Base-by-base conservation (phyloP, 2,797 vertebrate species). In the Phaenicophaeus curvirostris region DNA sequence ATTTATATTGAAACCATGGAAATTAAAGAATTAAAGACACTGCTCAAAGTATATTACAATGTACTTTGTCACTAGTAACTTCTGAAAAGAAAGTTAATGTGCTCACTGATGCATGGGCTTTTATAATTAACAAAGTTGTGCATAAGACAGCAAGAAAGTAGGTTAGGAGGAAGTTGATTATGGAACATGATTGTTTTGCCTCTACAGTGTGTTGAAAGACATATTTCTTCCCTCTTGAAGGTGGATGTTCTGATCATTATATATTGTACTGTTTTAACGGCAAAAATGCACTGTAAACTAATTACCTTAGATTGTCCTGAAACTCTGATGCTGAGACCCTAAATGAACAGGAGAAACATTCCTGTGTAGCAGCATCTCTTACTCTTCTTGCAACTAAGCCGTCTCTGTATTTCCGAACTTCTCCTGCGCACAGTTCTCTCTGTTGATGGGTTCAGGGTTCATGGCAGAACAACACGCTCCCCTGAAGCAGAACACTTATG, bases 101-200 rank as follows among this genome's bases (percentile, higher is more conserved):
- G 31, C 35, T 90, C 33, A 69, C 24, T 72, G 59, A 46, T 54
- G 69, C 21, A n/a, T 79, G 23, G 57, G 8, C 28, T 85, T 92
- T 93, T 58, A 39, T 92, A 73, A 73, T 75, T 85, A 87, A 46
- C 4, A 59, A 75, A 46, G 53, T 41, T 63, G 51, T 46, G 2
- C 62, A 33, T 50, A 11, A 25, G 55, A 86, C 42, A 73, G 50
- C 71, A 73, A 76, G 55, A 92, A 85, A 87, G 65, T 33, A 78
- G 69, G 15, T 85, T 54, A 80, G 65, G 72, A 67, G 73, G 66
- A 81, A 41, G 7, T 55, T 88, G 44, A 73, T 71, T 63, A 41
- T 35, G 15, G 69, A 87, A 86, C 13, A 53, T 44, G n/a, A 74
- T 72, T 81, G 33, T 90, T 90, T 85, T 93, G 21, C 82, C 25